Conservation (phyloP, 2,797 vertebrate genomes). For the Oceanodroma leucorhoa region DNA sequence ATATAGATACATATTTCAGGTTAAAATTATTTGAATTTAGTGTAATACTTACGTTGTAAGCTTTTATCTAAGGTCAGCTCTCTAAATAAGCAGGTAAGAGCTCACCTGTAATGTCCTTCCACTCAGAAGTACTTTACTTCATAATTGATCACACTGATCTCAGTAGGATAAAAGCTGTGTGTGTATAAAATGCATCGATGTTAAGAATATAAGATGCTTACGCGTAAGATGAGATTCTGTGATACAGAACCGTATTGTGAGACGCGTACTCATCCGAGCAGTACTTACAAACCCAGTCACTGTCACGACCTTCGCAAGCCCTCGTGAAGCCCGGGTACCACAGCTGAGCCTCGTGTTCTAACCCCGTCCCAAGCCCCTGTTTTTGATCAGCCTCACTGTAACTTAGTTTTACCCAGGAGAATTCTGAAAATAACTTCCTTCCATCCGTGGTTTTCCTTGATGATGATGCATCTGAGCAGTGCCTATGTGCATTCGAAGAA, state of each 20-base stretch:
- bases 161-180: background rate
- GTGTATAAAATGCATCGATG: background rate
- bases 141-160: background rate
- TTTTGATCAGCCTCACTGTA: background rate
- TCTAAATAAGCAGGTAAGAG: background rate
- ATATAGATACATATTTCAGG: background rate
- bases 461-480: background rate
- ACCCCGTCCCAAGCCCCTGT: background rate
- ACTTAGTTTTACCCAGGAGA: background rate
- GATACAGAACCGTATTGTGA: background rate
- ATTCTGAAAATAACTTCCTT: background rate
- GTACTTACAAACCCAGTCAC: fast-evolving
- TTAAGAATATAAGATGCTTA: background rate
- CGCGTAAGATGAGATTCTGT: fast-evolving
- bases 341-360: fast-evolving
- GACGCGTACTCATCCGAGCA: fast-evolving
- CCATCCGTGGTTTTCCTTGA: fast-evolving
- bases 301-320: too few relatives aligned
- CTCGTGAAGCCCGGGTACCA: fast-evolving
- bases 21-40: background rate
- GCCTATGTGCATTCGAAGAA: background rate
- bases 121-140: background rate
- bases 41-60: background rate
- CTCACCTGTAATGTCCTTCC: background rate
- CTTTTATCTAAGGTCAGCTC: background rate